Base-by-base conservation (phyloP, 2,797 vertebrate species). In the Sebastolobus alascanus region DNA sequence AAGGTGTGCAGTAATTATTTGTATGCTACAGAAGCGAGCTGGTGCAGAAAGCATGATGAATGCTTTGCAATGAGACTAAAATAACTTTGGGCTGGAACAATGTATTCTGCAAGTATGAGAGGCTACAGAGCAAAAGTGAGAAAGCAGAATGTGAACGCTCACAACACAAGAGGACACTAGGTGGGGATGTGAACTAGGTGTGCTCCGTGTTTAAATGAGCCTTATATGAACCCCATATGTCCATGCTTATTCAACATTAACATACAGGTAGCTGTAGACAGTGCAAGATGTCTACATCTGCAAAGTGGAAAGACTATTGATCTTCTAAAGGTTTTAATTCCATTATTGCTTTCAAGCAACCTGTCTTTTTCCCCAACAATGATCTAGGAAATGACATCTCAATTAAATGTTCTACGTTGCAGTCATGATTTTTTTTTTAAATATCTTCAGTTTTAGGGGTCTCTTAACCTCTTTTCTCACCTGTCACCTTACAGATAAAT, bases 1-100 rank as follows among this genome's bases (percentile, higher is more conserved):
- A 52, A 31, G 7, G 31, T 43, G 50, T 31, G 25, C 9, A 56
- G 68, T 83, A 79, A 87, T 90, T 84, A 83, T 73, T 80, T 77
- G 52, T 73, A 37, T 38, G 68, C 56, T 29, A 11, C 18, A 74
- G 54, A 66, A 66, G 65, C 35, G 54, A 68, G 25, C 67, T 52
- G 67, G 11, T 59, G 65, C 52, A 66, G 55, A 77, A 75, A 69
- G 22, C 68, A 79, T 82, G 81, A 84, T 72, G 27, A 82, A 89
- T 79, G 68, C 14, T 68, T 71, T 33, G 63, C 71, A 65, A 6
- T 27, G 43, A 56, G 25, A 52, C 37, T 27, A 56, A 71, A 77
- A 80, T 71, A 84, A 79, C 68, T 76, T 16, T 56, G 22, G 43
- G 40, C 63, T 65, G 64, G 54, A 84, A 76, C 61, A 68, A 66